Evolutionary conservation across 2,888 invertebrate genomes (phyloP).

Genomic region (Xylota sylvarum): DNA sequence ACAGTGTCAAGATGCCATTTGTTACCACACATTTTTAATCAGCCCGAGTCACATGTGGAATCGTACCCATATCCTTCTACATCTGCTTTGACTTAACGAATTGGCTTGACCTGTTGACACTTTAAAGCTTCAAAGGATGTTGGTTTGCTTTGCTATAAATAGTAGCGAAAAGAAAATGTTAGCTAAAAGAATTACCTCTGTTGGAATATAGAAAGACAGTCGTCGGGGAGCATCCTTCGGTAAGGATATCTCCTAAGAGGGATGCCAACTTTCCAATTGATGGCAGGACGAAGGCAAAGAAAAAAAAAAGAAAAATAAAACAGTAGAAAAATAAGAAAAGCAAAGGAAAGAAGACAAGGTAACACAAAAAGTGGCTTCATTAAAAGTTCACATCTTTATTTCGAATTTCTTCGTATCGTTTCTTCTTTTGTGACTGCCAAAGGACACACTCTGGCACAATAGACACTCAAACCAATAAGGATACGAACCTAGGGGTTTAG

Average conservation of each 20-base stretch:
- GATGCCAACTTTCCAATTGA: constrained; percentile 38
- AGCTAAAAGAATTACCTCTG: constrained; percentile 39
- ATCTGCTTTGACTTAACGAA: constrained; percentile 1
- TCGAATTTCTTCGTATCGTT: constrained; percentile 51
- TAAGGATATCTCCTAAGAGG: constrained; percentile 28
- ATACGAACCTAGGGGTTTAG: background rate
- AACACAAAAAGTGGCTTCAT: constrained; percentile 62
- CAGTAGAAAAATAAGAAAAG: constrained; percentile 4
- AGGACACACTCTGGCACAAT: constrained; percentile 49
- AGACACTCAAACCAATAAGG: constrained; percentile 39
- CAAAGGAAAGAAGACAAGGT: constrained; percentile 19
- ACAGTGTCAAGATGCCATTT: constrained; percentile 35
- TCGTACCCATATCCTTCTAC: background rate
- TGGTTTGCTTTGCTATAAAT: too few relatives aligned
- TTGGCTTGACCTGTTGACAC: constrained; percentile 37
- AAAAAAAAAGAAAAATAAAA: background rate
- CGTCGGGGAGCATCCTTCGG: too few relatives aligned
- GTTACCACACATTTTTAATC: constrained; percentile 51
- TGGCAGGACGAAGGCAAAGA: background rate
- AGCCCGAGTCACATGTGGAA: constrained; percentile 10
- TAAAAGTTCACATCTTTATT: constrained; percentile 72
- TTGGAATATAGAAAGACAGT: constrained; percentile 30
- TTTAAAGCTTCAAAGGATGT: constrained; percentile 22
- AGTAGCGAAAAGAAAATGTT: background rate
- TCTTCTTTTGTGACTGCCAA: constrained; percentile 29